phyloP scores from a whole-genome alignment of 2,113 vertebrate genomes.

The Vulpes vulpes region DNA sequence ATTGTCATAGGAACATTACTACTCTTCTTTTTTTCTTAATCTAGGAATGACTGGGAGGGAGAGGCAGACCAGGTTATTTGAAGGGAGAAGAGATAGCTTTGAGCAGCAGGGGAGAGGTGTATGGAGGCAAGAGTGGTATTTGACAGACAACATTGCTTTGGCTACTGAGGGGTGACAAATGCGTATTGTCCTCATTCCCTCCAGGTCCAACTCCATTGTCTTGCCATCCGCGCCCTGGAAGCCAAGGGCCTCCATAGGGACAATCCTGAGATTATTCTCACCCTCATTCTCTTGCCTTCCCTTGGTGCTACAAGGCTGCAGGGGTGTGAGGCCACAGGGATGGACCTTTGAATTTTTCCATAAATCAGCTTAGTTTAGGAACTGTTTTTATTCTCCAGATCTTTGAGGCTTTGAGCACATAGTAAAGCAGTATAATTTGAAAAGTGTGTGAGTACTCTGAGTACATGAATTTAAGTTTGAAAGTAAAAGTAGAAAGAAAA shows the following conservation, averaged over 20 bases:
- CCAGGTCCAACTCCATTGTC: not conserved
- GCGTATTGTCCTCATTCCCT: not conserved
- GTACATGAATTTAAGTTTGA: not conserved
- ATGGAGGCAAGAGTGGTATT: not conserved
- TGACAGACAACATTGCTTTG: not conserved
- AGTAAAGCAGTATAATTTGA: not conserved
- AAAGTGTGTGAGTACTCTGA: not conserved
- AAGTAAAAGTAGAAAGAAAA: not conserved
- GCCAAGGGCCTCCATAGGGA: not conserved
- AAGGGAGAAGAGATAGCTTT: not conserved
- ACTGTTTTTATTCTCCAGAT: not conserved
- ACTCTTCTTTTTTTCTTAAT: not conserved
- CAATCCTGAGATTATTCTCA: not conserved
- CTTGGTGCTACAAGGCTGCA: not conserved
- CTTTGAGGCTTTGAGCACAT: not conserved
- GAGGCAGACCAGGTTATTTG: not conserved
- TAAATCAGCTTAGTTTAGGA: conserved; percentile 37
- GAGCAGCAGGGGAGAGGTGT: not conserved
- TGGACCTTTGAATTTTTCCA: not conserved
- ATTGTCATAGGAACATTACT: not conserved
- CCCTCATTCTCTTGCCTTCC: not conserved
- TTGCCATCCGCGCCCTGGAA: not conserved
- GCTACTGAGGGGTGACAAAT: not conserved
- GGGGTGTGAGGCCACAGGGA: not conserved
- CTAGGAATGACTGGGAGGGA: not conserved